These are phyloP conservation scores for Phyllostomus hastatus DNA, from an alignment of 2,113 vertebrate genomes.

Conservation along the genomic window DNA sequence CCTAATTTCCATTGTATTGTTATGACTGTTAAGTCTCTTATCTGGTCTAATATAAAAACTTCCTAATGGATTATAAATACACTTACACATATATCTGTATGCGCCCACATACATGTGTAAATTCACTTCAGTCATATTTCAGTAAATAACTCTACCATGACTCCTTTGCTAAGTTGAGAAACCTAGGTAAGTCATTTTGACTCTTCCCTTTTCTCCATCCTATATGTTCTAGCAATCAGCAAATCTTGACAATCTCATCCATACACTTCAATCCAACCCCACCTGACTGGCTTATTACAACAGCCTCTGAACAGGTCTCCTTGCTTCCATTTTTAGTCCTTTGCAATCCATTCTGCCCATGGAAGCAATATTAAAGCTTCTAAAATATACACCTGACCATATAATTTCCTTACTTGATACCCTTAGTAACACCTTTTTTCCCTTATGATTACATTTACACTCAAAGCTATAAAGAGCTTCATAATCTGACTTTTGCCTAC, in stretches of 20 bases:
- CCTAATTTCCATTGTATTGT: neutral
- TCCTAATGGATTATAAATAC: neutral
- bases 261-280: neutral
- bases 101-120: fast-evolving
- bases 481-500: neutral
- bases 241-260: neutral
- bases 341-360: neutral
- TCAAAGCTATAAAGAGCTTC: neutral
- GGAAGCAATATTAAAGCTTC: neutral
- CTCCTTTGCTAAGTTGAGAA: neutral
- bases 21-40: neutral
- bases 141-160: neutral
- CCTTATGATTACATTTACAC: neutral
- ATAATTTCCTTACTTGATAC: neutral
- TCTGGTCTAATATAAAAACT: neutral
- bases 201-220: neutral
- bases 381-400: neutral
- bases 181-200: neutral
- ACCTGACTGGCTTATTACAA: neutral
- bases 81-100: neutral
- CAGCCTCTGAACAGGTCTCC: neutral
- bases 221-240: neutral
- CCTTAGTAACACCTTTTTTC: neutral
- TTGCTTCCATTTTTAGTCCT: neutral
- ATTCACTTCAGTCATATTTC: neutral